These are phyloP conservation scores for Mellivora capensis DNA, from an alignment of 2,113 vertebrate genomes.

Conservation along the genomic window DNA sequence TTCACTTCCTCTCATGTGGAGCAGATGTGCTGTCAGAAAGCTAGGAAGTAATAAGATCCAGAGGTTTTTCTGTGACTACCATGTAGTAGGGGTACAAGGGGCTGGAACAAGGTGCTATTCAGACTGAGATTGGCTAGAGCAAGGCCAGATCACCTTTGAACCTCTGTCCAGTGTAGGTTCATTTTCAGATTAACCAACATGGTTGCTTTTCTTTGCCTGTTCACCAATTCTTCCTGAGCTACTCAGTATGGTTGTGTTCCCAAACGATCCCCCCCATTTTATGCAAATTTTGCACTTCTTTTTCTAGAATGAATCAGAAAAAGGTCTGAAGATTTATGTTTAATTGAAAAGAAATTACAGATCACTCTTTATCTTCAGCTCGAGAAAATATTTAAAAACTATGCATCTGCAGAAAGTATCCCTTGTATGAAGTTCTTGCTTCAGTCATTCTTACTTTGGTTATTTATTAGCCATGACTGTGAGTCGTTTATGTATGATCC, in stretches of 20 bases:
- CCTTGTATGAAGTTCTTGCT: neutral
- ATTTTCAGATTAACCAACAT: neutral
- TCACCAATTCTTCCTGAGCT: constrained; percentile 18
- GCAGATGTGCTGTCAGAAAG: neutral
- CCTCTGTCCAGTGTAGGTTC: neutral
- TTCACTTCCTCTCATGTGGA: neutral
- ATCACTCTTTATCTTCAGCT: neutral
- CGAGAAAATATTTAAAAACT: constrained; percentile 26
- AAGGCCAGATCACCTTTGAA: constrained; percentile 6
- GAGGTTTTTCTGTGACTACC: constrained; percentile 19
- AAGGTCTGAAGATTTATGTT: neutral
- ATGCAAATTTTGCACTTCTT: neutral
- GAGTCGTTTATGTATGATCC: neutral
- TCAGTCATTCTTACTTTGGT: neutral
- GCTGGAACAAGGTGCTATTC: neutral
- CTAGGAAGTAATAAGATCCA: neutral
- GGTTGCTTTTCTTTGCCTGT: constrained; percentile 6
- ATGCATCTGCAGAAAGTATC: neutral
- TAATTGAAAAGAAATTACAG: constrained; percentile 10
- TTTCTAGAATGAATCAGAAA: constrained; percentile 2
- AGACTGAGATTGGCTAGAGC: neutral
- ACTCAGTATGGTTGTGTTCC: neutral
- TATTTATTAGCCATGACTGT: neutral
- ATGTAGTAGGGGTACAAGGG: neutral
- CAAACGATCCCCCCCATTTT: neutral